Base-by-base conservation (phyloP, 2,797 vertebrate genomes). In the Channallabes apus region DNA sequence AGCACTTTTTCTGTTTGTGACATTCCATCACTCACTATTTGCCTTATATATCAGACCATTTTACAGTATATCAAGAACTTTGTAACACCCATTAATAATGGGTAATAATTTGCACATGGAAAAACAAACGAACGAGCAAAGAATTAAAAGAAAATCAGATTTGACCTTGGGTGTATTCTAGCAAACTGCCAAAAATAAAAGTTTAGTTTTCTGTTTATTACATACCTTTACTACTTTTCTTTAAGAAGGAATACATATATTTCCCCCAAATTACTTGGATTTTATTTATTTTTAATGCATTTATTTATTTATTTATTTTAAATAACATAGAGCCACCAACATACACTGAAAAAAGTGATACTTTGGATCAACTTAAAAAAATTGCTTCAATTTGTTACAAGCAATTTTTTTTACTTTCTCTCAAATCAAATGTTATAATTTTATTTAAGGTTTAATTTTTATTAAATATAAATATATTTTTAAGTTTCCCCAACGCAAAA, bases 271-370 rank as follows among this genome's bases (percentile, higher is more conserved):
- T 22, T 1, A 41, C 8, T 3, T 69, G 68, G 8, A 38, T 38
- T 4, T 9, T 69, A 3, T 58, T 58, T 20, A 18, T 5, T 58
- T 58, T 58, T 58, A 38, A 38, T 38, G 38, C 6, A 38, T 15
- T 56, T 35, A 18, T 35, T 65, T n/a, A 5, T 62, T 62, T 62
- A 35, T 69, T 69, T 2, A 79, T 75, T 51, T 15, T 78, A 78
- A 11, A 59, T 59, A 29, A 35, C 75, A 82, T 75, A 35, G 17
- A 73, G 65, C 61, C 46, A 84, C n/a, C n/a, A n/a, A n/a, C n/a
- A n/a, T n/a, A n/a, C n/a, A n/a, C n/a, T n/a, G n/a, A n/a, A n/a
- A n/a, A n/a, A n/a, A n/a, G n/a, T n/a, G n/a, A n/a, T n/a, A n/a
- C n/a, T n/a, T n/a, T n/a, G n/a, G n/a, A 35, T n/a, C n/a, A n/a